These are phyloP conservation scores for Megalops atlanticus DNA, from an alignment of 2,113 vertebrate species.

Conservation along the genomic window DNA sequence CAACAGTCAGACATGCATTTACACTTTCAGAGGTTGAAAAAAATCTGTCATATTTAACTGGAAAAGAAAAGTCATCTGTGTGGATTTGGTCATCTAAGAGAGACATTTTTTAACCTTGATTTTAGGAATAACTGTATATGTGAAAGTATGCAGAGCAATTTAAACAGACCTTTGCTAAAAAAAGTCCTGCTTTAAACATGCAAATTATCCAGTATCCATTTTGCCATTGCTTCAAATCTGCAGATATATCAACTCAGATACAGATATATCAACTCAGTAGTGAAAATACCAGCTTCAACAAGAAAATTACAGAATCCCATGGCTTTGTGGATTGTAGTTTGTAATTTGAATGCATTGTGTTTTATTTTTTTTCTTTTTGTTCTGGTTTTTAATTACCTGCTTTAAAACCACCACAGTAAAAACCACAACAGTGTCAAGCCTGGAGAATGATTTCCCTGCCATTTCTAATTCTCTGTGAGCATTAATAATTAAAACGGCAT, in stretches of 20 bases:
- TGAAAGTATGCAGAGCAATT: background rate
- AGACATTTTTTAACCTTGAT: background rate
- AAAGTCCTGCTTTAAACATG: background rate
- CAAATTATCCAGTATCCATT: background rate
- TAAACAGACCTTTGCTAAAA: background rate
- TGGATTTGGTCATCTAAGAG: background rate
- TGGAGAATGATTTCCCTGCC: constrained; percentile 23
- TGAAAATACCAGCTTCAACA: background rate
- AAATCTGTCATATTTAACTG: background rate
- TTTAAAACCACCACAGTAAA: constrained; percentile 28
- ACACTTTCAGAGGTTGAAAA: background rate
- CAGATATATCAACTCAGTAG: background rate
- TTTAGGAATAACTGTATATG: background rate
- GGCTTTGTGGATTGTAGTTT: background rate
- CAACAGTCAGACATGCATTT: background rate
- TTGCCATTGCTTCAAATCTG: background rate
- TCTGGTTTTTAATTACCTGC: constrained; percentile 36
- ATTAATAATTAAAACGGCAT: constrained; percentile 37
- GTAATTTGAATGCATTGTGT: too few relatives aligned
- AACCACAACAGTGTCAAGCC: constrained; percentile 33
- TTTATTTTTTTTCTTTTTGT: background rate
- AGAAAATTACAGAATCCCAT: background rate
- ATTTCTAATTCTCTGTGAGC: constrained; percentile 26
- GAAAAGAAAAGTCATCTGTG: background rate
- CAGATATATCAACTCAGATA: too few relatives aligned